Evolutionary conservation across 2,888 invertebrate genomes (phyloP).

Genomic region (Ecdyonurus torrentis): DNA sequence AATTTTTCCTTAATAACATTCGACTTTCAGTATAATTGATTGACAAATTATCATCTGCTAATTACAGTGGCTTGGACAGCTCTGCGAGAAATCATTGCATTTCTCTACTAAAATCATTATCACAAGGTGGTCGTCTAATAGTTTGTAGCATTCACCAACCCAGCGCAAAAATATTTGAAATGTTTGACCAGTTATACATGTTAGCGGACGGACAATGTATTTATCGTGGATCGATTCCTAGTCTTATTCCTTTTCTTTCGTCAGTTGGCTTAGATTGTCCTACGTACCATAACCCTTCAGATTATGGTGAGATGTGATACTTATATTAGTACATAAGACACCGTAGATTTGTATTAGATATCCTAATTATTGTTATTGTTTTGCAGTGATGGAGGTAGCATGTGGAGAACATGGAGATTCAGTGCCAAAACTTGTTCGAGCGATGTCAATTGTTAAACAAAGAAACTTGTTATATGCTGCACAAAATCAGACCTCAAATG

Average conservation of each 20-base stretch:
- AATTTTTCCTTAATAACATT: not conserved
- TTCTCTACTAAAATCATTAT: conserved; percentile 57
- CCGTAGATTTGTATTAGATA: not conserved
- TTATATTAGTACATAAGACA: conserved; percentile 22
- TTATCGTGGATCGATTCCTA: conserved; percentile 58
- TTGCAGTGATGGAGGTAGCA: conserved; percentile 33
- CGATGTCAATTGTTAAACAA: too few species aligned
- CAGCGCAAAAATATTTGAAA: conserved; percentile 79
- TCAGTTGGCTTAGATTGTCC: conserved; percentile 67
- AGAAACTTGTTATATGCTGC: too few species aligned
- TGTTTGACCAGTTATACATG: conserved; percentile 80
- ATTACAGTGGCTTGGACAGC: conserved; percentile 70
- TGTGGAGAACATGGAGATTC: conserved; percentile 31
- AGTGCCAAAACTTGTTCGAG: too few species aligned
- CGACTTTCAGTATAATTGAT: too few species aligned
- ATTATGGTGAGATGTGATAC: conserved; percentile 56
- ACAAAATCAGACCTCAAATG: too few species aligned
- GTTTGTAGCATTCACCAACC: conserved; percentile 92
- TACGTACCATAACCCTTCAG: conserved; percentile 88
- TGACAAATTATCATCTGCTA: too few species aligned
- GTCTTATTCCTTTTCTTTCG: conserved; percentile 60
- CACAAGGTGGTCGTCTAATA: too few species aligned
- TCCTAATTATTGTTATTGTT: too few species aligned
- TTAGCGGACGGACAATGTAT: conserved; percentile 70
- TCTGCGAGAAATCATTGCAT: conserved; percentile 75